These are phyloP conservation scores for Cylloceria caligata DNA, from an alignment of 2,888 invertebrate species.

Conservation along the genomic window DNA sequence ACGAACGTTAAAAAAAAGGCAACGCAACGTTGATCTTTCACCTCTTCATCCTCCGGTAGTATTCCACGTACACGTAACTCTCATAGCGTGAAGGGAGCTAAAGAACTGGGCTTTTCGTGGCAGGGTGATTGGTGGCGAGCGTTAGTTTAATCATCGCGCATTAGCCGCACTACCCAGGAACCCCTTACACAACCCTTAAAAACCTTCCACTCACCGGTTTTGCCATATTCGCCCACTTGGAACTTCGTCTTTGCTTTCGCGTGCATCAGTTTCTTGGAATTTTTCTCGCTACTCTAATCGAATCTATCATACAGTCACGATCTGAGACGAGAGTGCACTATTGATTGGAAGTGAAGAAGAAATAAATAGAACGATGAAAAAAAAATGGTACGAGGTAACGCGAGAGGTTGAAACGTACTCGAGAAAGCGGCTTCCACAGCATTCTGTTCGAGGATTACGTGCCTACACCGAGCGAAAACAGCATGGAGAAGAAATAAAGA, in stretches of 20 bases:
- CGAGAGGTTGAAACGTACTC: slow-evolving; percentile 22
- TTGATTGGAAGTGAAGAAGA: slow-evolving; percentile 65
- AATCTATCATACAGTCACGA: slow-evolving; percentile 18
- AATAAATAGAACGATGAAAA: slow-evolving; percentile 31
- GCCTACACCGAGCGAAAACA: slow-evolving; percentile 44
- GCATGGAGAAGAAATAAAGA: slow-evolving; percentile 54
- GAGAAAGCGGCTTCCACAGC: slow-evolving; percentile 17
- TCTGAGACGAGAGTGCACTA: not conserved
- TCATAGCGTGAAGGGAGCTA: slow-evolving; percentile 36
- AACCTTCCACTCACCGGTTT: slow-evolving; percentile 60
- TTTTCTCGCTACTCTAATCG: slow-evolving; percentile 21
- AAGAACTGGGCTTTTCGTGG: slow-evolving; percentile 80
- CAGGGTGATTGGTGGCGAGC: slow-evolving; percentile 83
- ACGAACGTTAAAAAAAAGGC: slow-evolving; percentile 9
- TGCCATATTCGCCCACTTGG: slow-evolving; percentile 55
- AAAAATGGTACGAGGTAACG: slow-evolving; percentile 13
- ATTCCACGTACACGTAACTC: slow-evolving; percentile 37
- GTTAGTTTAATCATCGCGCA: slow-evolving; percentile 85
- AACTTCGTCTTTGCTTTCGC: slow-evolving; percentile 50
- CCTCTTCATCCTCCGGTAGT: slow-evolving; percentile 50
- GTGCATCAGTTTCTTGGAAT: slow-evolving; percentile 56
- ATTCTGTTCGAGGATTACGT: slow-evolving; percentile 65
- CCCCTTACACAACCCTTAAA: slow-evolving; percentile 55
- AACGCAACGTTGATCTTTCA: slow-evolving; percentile 34
- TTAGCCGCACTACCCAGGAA: slow-evolving; percentile 76